Percentiles rank a stretch among this genome's conserved stretches.
These are phyloP conservation scores for Beris morrisii DNA, from an alignment of 2,888 invertebrate genomes.

Conservation along the genomic window DNA sequence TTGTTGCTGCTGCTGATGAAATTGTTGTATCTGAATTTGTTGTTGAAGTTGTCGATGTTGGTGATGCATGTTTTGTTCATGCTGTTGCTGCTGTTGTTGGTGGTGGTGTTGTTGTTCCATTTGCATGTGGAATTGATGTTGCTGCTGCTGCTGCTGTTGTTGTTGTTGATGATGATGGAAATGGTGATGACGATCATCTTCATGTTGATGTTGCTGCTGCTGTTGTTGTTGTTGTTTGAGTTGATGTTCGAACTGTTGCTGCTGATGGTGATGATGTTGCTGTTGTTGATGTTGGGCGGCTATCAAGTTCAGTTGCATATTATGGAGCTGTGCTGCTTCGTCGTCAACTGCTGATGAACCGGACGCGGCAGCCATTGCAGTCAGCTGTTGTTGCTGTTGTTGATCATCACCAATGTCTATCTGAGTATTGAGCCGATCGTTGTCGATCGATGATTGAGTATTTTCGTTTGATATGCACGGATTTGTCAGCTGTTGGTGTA, in stretches of 20 bases:
- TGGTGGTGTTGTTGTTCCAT: slow-evolving; percentile 29
- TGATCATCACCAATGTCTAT: neutral
- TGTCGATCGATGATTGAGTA: neutral
- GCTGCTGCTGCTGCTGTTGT: slow-evolving; percentile 35
- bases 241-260: slow-evolving; percentile 31
- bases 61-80: slow-evolving; percentile 23
- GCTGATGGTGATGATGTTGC: slow-evolving; percentile 25
- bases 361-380: neutral
- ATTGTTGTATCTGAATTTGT: slow-evolving; percentile 40
- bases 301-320: neutral
- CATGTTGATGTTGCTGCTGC: neutral
- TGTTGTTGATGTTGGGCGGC: slow-evolving; percentile 17
- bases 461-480: neutral
- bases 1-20: slow-evolving; percentile 46
- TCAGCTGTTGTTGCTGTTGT: neutral
- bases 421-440: neutral
- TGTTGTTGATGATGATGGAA: slow-evolving; percentile 22
- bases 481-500: neutral
- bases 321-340: neutral
- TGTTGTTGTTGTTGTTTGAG: slow-evolving; percentile 13
- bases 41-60: slow-evolving; percentile 35
- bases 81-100: slow-evolving; percentile 31
- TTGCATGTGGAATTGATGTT: slow-evolving; percentile 37
- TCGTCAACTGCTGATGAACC: neutral
- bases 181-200: slow-evolving; percentile 9